phyloP scores from a whole-genome alignment of 2,888 invertebrate genomes.

The Copidosoma aretas region DNA sequence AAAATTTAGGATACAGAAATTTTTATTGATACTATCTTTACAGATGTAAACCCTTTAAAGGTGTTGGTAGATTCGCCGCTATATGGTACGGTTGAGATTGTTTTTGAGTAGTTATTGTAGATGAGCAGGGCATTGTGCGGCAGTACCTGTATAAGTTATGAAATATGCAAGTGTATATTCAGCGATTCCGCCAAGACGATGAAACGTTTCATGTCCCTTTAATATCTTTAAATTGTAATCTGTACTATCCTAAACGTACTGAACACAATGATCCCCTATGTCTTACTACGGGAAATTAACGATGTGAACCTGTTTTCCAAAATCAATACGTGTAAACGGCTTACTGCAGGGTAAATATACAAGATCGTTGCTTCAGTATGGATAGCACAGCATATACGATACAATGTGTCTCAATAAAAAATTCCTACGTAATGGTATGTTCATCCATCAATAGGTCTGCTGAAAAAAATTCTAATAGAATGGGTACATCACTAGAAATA shows the following conservation, averaged over 20 bases:
- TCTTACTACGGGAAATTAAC: background rate
- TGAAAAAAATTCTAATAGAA: too few relatives aligned
- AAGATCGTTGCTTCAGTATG: slow-evolving; percentile 25
- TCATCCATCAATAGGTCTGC: too few relatives aligned
- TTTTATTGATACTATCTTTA: background rate
- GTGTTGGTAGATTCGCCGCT: background rate
- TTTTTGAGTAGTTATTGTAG: background rate
- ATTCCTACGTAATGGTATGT: too few relatives aligned
- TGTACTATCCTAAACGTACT: slow-evolving; percentile 37
- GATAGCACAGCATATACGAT: slow-evolving; percentile 14
- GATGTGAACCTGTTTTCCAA: slow-evolving; percentile 27
- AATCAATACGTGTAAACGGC: slow-evolving; percentile 30
- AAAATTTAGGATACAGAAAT: background rate
- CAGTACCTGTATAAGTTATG: background rate
- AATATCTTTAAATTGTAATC: slow-evolving; percentile 36
- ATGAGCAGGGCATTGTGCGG: background rate
- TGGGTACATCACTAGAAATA: too few relatives aligned
- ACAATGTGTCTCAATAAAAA: background rate
- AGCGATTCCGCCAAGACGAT: slow-evolving; percentile 14
- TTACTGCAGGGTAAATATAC: slow-evolving; percentile 31
- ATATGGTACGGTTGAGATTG: background rate
- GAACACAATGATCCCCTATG: background rate
- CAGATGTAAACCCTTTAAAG: background rate
- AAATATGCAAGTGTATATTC: background rate
- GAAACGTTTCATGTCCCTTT: slow-evolving; percentile 1